Percentiles rank a stretch among this genome's conserved stretches.
Conservation (phyloP, 2,888 invertebrate genomes). For the Aspidiotus rigidus region DNA sequence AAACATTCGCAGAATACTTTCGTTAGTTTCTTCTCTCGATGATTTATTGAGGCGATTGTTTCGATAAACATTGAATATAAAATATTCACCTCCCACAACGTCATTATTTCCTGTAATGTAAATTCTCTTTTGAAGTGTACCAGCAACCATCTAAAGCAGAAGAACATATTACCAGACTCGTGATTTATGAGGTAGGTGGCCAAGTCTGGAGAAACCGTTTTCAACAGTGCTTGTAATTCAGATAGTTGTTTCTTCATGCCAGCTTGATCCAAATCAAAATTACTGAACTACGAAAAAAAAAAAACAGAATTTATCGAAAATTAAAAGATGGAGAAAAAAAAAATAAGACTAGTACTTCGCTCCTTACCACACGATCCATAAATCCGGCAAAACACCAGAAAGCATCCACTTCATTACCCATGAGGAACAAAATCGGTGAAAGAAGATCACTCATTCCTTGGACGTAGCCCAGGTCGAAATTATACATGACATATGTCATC, state of each 20-base stretch:
- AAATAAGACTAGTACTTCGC: background rate
- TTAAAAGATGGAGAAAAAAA: too few relatives aligned
- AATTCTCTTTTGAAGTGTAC: constrained; percentile 95
- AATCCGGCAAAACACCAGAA: constrained; percentile 99
- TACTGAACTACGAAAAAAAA: constrained; percentile 53
- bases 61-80: background rate
- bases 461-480: constrained; percentile 92
- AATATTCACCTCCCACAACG: constrained; percentile 75
- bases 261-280: constrained; percentile 94
- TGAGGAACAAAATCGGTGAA: constrained; percentile 78
- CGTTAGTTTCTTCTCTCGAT: background rate
- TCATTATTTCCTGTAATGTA: constrained; percentile 72
- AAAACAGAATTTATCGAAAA: background rate
- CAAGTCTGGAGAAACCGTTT: constrained; percentile 73
- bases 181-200: constrained; percentile 76
- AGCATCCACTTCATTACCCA: constrained; percentile 88
- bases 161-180: constrained; percentile 94
- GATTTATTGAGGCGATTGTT: background rate
- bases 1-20: constrained; percentile 4
- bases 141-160: constrained; percentile 96
- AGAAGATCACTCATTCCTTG: constrained; percentile 97
- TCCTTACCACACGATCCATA: constrained; percentile 84
- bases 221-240: constrained; percentile 70
- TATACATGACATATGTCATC: constrained; percentile 98
- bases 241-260: constrained; percentile 89